Evolutionary conservation across 35 echinoderm and acorn worm genomes (phyloP).

Genomic region (Stichopus chloronotus): DNA sequence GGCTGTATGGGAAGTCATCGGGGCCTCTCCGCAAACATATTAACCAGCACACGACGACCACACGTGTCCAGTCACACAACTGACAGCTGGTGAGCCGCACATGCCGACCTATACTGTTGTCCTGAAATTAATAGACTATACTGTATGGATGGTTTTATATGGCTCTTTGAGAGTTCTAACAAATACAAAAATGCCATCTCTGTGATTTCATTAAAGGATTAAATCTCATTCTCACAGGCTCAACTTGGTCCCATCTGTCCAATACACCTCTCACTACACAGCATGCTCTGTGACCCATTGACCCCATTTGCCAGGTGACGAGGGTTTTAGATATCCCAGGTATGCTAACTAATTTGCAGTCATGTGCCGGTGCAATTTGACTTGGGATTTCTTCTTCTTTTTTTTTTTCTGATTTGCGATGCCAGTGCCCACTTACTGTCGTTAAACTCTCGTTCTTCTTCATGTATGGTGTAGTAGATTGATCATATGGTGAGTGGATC

Average conservation of each 20-base stretch:
- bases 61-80: not conserved
- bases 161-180: not conserved
- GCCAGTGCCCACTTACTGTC: not conserved
- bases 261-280: not conserved
- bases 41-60: not conserved
- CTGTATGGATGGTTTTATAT: not conserved
- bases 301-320: conserved; percentile 33
- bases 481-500: too few relatives aligned
- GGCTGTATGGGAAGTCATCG: too few relatives aligned
- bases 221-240: not conserved
- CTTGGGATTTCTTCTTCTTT: not conserved
- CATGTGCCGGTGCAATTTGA: conserved; percentile 31
- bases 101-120: too few relatives aligned
- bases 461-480: too few relatives aligned
- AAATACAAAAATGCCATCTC: not conserved
- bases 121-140: not conserved
- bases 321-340: conserved; percentile 33
- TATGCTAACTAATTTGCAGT: conserved; percentile 38
- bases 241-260: not conserved
- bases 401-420: not conserved
- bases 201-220: conserved; percentile 41
- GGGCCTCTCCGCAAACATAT: too few relatives aligned
- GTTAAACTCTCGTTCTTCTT: too few relatives aligned
- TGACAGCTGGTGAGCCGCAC: not conserved
- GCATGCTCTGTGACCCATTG: conserved; percentile 18